Conservation (phyloP, 2,888 invertebrate species). For the Perdita meconis region DNA sequence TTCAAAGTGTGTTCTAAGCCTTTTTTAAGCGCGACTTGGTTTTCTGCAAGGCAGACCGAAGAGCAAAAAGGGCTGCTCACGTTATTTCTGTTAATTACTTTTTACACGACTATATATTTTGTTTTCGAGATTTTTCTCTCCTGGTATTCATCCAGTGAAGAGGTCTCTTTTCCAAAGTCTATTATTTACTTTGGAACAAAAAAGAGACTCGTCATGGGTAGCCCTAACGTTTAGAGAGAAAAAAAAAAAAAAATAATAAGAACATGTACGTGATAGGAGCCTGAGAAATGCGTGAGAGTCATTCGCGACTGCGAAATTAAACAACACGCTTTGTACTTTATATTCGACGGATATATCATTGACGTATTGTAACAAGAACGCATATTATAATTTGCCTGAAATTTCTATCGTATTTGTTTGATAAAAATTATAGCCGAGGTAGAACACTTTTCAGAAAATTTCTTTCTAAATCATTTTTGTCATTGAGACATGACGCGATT, state of each 20-base stretch:
- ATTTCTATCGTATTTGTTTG: slow-evolving; percentile 5
- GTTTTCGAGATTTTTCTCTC: slow-evolving; percentile 23
- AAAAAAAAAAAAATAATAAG: slow-evolving; percentile 26
- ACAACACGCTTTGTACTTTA: slow-evolving; percentile 29
- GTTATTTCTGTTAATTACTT: slow-evolving; percentile 56
- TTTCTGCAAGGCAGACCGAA: slow-evolving; percentile 60
- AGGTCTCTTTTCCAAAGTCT: slow-evolving; percentile 47
- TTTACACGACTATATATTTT: slow-evolving; percentile 48
- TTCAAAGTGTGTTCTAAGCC: slow-evolving; percentile 76
- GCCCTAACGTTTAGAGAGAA: slow-evolving; percentile 60
- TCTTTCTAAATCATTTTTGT: neutral
- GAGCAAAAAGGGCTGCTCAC: slow-evolving; percentile 58
- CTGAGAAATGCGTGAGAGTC: slow-evolving; percentile 66
- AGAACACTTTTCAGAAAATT: neutral
- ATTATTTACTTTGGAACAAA: slow-evolving; percentile 40
- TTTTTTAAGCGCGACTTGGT: slow-evolving; percentile 70
- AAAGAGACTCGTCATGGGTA: slow-evolving; percentile 48
- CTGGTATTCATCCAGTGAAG: slow-evolving; percentile 30
- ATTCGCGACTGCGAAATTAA: slow-evolving; percentile 45
- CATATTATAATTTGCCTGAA: neutral
- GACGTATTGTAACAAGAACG: slow-evolving; percentile 20
- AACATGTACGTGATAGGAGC: slow-evolving; percentile 64
- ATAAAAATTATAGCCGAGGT: slow-evolving; percentile 5
- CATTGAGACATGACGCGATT: slow-evolving; percentile 18
- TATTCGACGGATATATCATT: slow-evolving; percentile 20